phyloP scores from a whole-genome alignment of 2,888 invertebrate genomes.

The Drymonia ruficornis region DNA sequence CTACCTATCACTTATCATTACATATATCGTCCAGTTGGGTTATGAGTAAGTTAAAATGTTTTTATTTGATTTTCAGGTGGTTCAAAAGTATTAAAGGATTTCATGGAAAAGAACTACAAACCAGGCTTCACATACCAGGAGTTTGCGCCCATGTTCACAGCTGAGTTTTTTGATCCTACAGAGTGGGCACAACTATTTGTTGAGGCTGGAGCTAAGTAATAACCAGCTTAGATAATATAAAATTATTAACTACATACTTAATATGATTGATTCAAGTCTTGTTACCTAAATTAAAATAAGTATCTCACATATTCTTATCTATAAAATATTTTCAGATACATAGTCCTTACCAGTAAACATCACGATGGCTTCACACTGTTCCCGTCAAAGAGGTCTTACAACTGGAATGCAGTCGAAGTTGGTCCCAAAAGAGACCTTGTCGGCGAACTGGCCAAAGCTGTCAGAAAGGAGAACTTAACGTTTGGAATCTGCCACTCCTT shows the following conservation, averaged over 20 bases:
- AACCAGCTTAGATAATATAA: not conserved
- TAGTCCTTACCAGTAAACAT: constrained; percentile 94
- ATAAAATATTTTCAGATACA: constrained; percentile 46
- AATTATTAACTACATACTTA: too few species aligned
- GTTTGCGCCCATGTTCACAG: constrained; percentile 94
- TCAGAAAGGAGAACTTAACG: constrained; percentile 86
- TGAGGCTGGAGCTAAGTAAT: constrained; percentile 93
- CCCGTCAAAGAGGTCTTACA: constrained; percentile 92
- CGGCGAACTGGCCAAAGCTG: constrained; percentile 89
- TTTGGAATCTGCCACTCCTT: constrained; percentile 95
- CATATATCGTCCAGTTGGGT: too few species aligned
- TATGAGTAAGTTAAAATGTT: too few species aligned
- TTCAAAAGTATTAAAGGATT: constrained; percentile 77
- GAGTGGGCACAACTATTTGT: constrained; percentile 93
- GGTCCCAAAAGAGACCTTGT: constrained; percentile 92
- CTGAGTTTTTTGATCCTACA: constrained; percentile 94
- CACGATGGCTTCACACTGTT: constrained; percentile 94
- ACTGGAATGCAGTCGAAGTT: constrained; percentile 93
- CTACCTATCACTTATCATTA: too few species aligned
- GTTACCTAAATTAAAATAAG: too few species aligned
- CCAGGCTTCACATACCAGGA: constrained; percentile 96
- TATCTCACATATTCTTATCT: too few species aligned
- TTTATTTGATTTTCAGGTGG: constrained; percentile 45
- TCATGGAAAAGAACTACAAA: constrained; percentile 93
- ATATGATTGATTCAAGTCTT: too few species aligned